Percentiles rank a stretch among this genome's conserved stretches.
These are phyloP conservation scores for Trichonephila clavata DNA, from an alignment of 1,140 invertebrate genomes.

Conservation along the genomic window DNA sequence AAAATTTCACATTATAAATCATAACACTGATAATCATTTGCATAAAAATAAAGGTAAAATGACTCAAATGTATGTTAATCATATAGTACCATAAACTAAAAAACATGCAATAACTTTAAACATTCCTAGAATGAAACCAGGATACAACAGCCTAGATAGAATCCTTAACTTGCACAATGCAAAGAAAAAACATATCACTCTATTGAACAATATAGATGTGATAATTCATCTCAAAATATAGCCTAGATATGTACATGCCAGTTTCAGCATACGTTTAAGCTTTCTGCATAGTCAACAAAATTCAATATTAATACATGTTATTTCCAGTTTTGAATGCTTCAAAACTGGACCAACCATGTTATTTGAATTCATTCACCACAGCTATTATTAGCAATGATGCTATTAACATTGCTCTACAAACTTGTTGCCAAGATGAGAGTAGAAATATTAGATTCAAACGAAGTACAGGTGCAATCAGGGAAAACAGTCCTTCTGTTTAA, in stretches of 20 bases:
- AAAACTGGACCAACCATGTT: not conserved
- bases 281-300: slow-evolving; percentile 63
- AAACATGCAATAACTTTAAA: slow-evolving; percentile 62
- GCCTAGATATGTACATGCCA: slow-evolving; percentile 63
- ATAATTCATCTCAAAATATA: slow-evolving; percentile 64
- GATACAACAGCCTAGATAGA: slow-evolving; percentile 70
- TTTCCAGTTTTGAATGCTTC: slow-evolving; percentile 22
- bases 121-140: slow-evolving; percentile 68
- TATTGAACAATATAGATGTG: slow-evolving; percentile 48
- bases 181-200: slow-evolving; percentile 61
- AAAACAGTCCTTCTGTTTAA: slow-evolving; percentile 49
- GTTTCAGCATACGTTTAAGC: slow-evolving; percentile 47
- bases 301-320: slow-evolving; percentile 68
- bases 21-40: slow-evolving; percentile 70
- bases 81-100: slow-evolving; percentile 42
- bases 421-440: slow-evolving; percentile 65
- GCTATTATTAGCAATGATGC: slow-evolving; percentile 72
- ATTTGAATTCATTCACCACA: slow-evolving; percentile 61
- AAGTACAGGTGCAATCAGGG: slow-evolving; percentile 71
- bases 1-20: slow-evolving; percentile 66
- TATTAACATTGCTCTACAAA: slow-evolving; percentile 71
- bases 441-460: slow-evolving; percentile 73
- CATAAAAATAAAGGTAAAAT: slow-evolving; percentile 68
- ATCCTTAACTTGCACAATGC: slow-evolving; percentile 29
- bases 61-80: slow-evolving; percentile 69